phyloP scores from a whole-genome alignment of 2,888 invertebrate species.

The Ornithoptera alexandrae region DNA sequence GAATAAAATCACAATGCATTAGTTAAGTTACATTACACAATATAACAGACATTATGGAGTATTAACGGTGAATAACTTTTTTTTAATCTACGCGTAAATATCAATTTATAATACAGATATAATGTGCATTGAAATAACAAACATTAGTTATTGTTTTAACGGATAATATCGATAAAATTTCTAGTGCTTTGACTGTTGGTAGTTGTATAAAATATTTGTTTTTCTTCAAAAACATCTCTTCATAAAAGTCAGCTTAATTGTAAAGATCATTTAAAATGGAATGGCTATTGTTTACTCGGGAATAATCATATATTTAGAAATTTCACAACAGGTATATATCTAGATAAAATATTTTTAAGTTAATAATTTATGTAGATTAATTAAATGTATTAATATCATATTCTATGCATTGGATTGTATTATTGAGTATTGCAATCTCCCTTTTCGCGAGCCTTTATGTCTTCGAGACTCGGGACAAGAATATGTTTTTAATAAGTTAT shows the following conservation, averaged over 20 bases:
- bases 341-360: slow-evolving; percentile 6
- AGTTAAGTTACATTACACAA: slow-evolving; percentile 54
- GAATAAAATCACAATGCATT: slow-evolving; percentile 75
- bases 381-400: slow-evolving; percentile 8
- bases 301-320: slow-evolving; percentile 6
- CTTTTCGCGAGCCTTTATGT: slow-evolving; percentile 16
- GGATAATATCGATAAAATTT: slow-evolving; percentile 26
- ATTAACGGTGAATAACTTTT: slow-evolving; percentile 49
- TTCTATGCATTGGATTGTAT: slow-evolving; percentile 12
- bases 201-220: neutral
- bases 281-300: slow-evolving; percentile 22
- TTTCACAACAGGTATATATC: neutral
- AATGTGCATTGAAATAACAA: slow-evolving; percentile 32
- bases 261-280: slow-evolving; percentile 29
- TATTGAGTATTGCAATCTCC: slow-evolving; percentile 28
- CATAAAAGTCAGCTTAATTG: neutral
- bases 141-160: slow-evolving; percentile 12
- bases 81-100: slow-evolving; percentile 38
- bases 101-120: slow-evolving; percentile 38
- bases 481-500: too few relatives aligned
- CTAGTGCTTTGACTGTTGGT: slow-evolving; percentile 31
- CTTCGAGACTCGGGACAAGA: too few relatives aligned
- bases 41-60: slow-evolving; percentile 58
- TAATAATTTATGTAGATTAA: slow-evolving; percentile 15
- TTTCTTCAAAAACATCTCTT: neutral